Evolutionary conservation across 2,888 invertebrate species (phyloP), one percentile per base, ranked within the genome.

Genomic region (Machimus rusticus): DNA sequence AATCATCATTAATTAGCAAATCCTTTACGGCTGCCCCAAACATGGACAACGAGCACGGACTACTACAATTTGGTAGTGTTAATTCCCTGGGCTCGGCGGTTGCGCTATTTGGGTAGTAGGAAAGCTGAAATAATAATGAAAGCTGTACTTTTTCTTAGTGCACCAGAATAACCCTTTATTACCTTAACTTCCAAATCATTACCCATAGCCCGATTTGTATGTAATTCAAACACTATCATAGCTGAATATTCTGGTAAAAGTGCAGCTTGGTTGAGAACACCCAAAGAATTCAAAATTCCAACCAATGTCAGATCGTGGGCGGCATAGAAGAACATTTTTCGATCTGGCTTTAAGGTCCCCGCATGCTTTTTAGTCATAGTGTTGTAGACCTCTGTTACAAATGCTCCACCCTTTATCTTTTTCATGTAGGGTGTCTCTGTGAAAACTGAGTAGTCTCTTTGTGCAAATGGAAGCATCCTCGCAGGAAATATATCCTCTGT

Each of bases 281-380:
- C 95, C 89, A 97, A 93, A 16, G 96, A 94, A 86, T 95, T 93
- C 92, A 96, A 94, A 87, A 96, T 90, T 87, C 95, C 95, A 3
- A 96, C 95, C 23, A 97, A 92, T 0, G 96, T 96, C 9, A 96
- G 93, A 91, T 97, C 97, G 91, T 97, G 97, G 0, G 94, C 96
- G 0, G 96, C 95, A 92, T 96, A 96, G 88, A 96, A 90, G 90
- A 94, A 94, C 87, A 96, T 91, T 28, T 93, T 93, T 5, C 93
- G 92, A 66, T 93, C 92, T 5, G 93, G 91, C 37, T 91, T 92
- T 5, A 91, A 90, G 28, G 12, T 28, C 91, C 90, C 91, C 34
- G 90, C 88, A 1, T 91, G 91, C 16, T 93, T 93, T 14, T 93
- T 92, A 43, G 93, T 90, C 93, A 97, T 94, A 74, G 94, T 93